These are phyloP conservation scores for Lepidochrysops patricia DNA, from an alignment of 2,888 invertebrate species.

Conservation along the genomic window DNA sequence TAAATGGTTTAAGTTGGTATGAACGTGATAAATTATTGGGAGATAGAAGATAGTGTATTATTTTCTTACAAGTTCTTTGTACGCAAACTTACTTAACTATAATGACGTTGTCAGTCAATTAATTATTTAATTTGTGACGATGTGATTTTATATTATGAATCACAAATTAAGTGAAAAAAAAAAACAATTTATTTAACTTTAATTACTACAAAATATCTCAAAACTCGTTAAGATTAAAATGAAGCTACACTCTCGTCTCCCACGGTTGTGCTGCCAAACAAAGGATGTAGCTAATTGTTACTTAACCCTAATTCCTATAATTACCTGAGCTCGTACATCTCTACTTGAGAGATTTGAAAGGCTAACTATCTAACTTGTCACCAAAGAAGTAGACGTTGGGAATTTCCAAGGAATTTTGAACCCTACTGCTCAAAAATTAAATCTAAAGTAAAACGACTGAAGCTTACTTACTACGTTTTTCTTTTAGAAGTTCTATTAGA, in stretches of 20 bases:
- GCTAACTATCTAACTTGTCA: constrained; percentile 12
- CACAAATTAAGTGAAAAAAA: not conserved
- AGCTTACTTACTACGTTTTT: not conserved
- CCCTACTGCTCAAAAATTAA: not conserved
- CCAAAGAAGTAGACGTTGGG: not conserved
- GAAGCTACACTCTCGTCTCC: constrained; percentile 39
- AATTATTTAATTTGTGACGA: no score
- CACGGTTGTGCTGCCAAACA: constrained; percentile 57
- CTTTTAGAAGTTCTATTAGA: not conserved
- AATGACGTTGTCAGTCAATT: no score
- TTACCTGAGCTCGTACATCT: constrained; percentile 33
- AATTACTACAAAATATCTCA: not conserved
- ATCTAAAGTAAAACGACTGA: not conserved
- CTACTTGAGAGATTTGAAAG: constrained; percentile 10
- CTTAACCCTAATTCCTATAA: constrained; percentile 70
- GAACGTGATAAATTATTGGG: not conserved
- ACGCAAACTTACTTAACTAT: not conserved
- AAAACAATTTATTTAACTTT: not conserved
- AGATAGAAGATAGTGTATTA: no score
- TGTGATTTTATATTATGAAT: no score
- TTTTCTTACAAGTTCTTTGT: not conserved
- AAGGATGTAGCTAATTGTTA: constrained; percentile 57
- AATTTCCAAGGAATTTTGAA: not conserved
- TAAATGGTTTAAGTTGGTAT: not conserved
- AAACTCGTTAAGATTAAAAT: constrained; percentile 9